These are phyloP conservation scores for Xestia ashworthii DNA, from an alignment of 2,888 invertebrate species.

Conservation along the genomic window DNA sequence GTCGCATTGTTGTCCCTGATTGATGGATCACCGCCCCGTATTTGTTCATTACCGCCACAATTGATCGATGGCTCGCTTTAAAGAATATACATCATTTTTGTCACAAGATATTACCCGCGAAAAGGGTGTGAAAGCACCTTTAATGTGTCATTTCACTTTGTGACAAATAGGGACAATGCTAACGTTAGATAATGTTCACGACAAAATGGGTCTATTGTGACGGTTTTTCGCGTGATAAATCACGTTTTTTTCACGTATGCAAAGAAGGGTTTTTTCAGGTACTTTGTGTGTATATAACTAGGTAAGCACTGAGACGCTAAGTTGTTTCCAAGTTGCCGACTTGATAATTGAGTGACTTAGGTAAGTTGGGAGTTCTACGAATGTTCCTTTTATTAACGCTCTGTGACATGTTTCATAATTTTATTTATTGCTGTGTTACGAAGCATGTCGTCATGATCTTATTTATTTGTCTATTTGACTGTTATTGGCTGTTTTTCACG, in stretches of 20 bases:
- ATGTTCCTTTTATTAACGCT: too few relatives aligned
- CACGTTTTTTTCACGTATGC: slow-evolving; percentile 1
- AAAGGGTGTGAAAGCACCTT: slow-evolving; percentile 64
- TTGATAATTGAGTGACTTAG: slow-evolving; percentile 1
- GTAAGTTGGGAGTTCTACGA: slow-evolving; percentile 3
- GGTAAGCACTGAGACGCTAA: neutral
- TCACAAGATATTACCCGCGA: slow-evolving; percentile 57
- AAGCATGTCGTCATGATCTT: neutral
- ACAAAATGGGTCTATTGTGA: slow-evolving; percentile 61
- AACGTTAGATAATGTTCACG: slow-evolving; percentile 50
- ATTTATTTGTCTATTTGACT: neutral
- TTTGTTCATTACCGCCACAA: slow-evolving; percentile 63
- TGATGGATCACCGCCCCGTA: slow-evolving; percentile 60
- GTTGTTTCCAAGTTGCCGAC: neutral
- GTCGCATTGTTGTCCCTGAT: slow-evolving; percentile 60
- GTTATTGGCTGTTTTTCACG: too few relatives aligned
- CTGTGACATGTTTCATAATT: neutral
- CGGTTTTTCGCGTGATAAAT: slow-evolving; percentile 32
- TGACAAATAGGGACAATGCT: slow-evolving; percentile 64
- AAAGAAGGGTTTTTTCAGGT: slow-evolving; percentile 2
- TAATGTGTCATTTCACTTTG: slow-evolving; percentile 58
- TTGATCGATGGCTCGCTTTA: slow-evolving; percentile 67
- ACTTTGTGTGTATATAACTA: neutral
- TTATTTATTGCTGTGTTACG: too few relatives aligned
- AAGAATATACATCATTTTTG: slow-evolving; percentile 65